Evolutionary conservation across 2,797 vertebrate species (phyloP).

Genomic region (Poeciliopsis turneri): DNA sequence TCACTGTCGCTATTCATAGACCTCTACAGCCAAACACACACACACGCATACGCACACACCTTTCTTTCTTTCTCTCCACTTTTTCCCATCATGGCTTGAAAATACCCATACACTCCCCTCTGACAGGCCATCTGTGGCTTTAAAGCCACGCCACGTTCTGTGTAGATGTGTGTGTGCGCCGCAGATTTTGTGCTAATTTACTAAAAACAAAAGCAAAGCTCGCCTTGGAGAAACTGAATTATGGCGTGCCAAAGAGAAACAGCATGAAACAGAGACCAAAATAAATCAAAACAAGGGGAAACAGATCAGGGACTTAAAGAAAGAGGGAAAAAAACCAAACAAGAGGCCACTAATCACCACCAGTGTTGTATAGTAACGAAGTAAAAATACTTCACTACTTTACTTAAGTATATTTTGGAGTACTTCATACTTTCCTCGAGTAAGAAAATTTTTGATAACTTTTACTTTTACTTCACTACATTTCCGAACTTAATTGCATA

Average conservation of each 20-base stretch:
- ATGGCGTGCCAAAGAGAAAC: constrained; percentile 3
- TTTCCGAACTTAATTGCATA: too few relatives aligned
- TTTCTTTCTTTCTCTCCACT: constrained; percentile 27
- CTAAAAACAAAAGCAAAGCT: constrained; percentile 55
- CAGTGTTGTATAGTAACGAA: too few relatives aligned
- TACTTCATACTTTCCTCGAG: too few relatives aligned
- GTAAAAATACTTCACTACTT: too few relatives aligned
- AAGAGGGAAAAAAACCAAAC: background rate
- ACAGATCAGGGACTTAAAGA: constrained; percentile 14
- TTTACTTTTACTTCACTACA: too few relatives aligned
- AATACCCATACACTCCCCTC: constrained; percentile 61
- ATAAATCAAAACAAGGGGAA: background rate
- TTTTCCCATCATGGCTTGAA: constrained; percentile 58
- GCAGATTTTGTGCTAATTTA: constrained; percentile 48
- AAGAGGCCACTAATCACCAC: constrained; percentile 1
- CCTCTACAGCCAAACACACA: constrained; percentile 36
- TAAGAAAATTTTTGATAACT: too few relatives aligned
- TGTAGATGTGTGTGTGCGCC: constrained; percentile 3
- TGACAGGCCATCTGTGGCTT: constrained; percentile 71
- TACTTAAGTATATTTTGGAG: too few relatives aligned
- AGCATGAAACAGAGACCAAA: background rate
- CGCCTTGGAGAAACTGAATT: constrained; percentile 25
- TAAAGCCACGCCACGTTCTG: constrained; percentile 28
- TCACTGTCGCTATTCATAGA: constrained; percentile 63
- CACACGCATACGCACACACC: constrained; percentile 30